Conservation (phyloP, 2,113 vertebrate species). For the Amphiprion ocellaris region DNA sequence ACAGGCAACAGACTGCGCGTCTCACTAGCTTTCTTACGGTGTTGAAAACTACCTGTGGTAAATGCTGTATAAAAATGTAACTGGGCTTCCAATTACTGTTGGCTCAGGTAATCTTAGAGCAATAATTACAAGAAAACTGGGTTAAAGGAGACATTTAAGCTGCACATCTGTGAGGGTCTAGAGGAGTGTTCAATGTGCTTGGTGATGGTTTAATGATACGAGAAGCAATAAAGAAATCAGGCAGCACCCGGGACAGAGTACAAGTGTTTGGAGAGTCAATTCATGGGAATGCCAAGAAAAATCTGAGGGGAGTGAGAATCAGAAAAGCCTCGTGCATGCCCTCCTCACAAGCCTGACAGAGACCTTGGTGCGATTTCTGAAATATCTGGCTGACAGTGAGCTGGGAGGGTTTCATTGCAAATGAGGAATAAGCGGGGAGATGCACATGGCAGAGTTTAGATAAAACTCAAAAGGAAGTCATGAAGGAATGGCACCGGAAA, state of each 20-base stretch:
- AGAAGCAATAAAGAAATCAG: constrained; percentile 25
- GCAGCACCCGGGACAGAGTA: constrained; percentile 14
- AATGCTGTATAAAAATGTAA: no score
- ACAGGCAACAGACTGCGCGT: no score
- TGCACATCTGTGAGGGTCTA: constrained; percentile 57
- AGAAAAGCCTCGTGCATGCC: constrained; percentile 12
- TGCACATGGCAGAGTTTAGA: not conserved
- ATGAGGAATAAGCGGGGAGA: constrained; percentile 32
- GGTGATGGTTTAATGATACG: constrained; percentile 45
- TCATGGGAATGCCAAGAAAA: constrained; percentile 12
- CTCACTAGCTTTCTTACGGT: no score
- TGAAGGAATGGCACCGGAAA: not conserved
- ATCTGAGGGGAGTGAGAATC: constrained; percentile 2
- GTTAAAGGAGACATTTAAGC: constrained; percentile 33
- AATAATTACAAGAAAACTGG: not conserved
- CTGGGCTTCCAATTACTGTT: not conserved
- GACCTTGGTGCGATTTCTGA: constrained; percentile 29
- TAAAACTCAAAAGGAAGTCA: constrained; percentile 3
- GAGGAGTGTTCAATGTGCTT: constrained; percentile 37
- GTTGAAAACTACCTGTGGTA: no score
- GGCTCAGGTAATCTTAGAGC: not conserved
- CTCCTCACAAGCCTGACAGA: constrained; percentile 18
- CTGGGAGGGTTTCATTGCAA: constrained; percentile 37
- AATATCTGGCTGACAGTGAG: constrained; percentile 35
- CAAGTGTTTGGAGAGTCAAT: constrained; percentile 6